Evolutionary conservation across 2,888 invertebrate species (phyloP), one percentile per base, ranked within the genome.

Genomic region (Diplolepis rosae): DNA sequence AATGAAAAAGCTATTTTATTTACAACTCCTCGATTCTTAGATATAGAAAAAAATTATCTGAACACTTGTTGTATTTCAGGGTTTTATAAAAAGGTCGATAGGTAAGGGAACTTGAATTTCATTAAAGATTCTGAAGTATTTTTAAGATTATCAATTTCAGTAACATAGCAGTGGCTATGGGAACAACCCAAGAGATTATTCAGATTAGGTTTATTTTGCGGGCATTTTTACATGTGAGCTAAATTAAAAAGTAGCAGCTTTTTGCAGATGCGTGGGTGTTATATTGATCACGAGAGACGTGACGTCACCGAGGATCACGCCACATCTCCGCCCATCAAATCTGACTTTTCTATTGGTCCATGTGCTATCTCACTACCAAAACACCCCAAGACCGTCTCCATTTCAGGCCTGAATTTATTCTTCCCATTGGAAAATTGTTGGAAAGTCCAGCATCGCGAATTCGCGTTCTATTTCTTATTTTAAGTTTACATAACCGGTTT

Each of bases 291-390:
- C 68, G 69, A 74, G 74, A 65, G 70, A 65, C 28, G 78, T 87
- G 87, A 87, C 88, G 88, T 87, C 87, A 88, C 76, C 80, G 72
- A 77, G 85, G 85, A 89, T 89, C 89, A 89, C 89, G 89, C 89
- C 89, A 89, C 86, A 83, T 87, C 85, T 85, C 87, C 86, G 83
- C 87, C 85, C 79, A 79, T 71, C 69, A 71, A 73, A 76, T 70
- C 70, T 68, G 66, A 73, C 48, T 61, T 69, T 76, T 66, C 75
- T 77, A 89, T 89, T 89, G 89, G 89, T 83, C 82, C 82, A 81
- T 69, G 30, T 65, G 35, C 66, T 65, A 66, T 75, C 69, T 68
- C 61, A 24, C 56, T 51, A 76, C 66, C 65, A 69, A 50, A 71
- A 70, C 66, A 65, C 2, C 7, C 39, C 51, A 18, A 65, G 32